Percentiles rank a stretch among this genome's conserved stretches.
Evolutionary conservation across 2,888 invertebrate species (phyloP).

Genomic region (Glyphotaelius pellucidus): DNA sequence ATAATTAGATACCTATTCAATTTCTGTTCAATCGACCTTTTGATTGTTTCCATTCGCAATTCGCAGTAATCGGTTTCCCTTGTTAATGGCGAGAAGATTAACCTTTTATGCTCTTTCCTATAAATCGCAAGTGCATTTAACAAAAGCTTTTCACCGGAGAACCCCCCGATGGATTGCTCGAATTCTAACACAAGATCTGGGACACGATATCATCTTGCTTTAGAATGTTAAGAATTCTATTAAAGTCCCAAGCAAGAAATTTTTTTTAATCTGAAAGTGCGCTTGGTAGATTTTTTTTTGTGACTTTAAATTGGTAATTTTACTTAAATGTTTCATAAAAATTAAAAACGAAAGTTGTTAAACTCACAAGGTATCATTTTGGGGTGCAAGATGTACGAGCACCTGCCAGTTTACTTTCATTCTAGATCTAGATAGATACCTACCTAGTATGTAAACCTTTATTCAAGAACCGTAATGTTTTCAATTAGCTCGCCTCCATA

Average conservation of each 20-base stretch:
- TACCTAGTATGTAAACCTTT: not conserved
- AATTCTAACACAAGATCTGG: not conserved
- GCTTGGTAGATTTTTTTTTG: not conserved
- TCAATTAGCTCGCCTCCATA: not conserved
- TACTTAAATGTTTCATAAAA: not conserved
- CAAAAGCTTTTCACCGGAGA: not conserved
- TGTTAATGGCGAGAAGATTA: not conserved
- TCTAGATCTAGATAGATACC: not conserved
- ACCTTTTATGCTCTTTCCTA: not conserved
- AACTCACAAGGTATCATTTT: not conserved
- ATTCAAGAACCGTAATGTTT: not conserved
- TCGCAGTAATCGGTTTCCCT: not conserved
- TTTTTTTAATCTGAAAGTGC: not conserved
- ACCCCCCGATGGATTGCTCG: not conserved
- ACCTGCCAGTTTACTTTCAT: not conserved
- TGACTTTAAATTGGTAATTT: not conserved
- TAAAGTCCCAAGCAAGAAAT: not conserved
- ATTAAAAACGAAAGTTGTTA: not conserved
- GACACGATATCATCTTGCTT: not conserved
- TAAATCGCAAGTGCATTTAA: not conserved
- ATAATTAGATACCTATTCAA: too few species aligned
- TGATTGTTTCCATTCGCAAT: not conserved
- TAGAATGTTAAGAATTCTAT: not conserved
- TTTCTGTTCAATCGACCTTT: too few species aligned
- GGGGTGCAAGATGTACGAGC: not conserved